These are phyloP conservation scores for Pandemis cinnamomeana DNA, from an alignment of 2,888 invertebrate species.

Conservation along the genomic window DNA sequence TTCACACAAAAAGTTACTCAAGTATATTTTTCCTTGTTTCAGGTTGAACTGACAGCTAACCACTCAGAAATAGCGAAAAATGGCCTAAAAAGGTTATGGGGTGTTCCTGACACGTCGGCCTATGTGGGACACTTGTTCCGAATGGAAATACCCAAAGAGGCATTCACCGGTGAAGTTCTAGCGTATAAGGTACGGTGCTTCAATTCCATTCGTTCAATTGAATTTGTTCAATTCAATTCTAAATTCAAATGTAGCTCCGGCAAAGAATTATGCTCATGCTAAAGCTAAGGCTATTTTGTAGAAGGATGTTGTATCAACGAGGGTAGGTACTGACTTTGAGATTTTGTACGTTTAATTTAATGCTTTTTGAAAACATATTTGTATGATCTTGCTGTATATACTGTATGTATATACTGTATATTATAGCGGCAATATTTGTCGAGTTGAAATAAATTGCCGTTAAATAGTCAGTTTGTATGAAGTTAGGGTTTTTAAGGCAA, in stretches of 20 bases:
- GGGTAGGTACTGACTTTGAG: conserved; percentile 21
- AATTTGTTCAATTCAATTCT: conserved; percentile 38
- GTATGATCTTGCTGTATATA: background rate
- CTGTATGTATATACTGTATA: no score
- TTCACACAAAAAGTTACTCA: conserved; percentile 32
- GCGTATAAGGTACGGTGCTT: conserved; percentile 87
- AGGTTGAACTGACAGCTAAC: conserved; percentile 78
- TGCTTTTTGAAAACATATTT: background rate
- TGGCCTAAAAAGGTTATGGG: conserved; percentile 82
- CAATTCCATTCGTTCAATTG: conserved; percentile 37
- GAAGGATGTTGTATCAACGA: conserved; percentile 22
- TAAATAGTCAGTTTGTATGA: no score
- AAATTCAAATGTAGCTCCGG: conserved; percentile 37
- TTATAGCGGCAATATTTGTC: no score
- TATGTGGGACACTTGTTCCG: conserved; percentile 89
- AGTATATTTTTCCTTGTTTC: conserved; percentile 48
- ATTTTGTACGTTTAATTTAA: conserved; percentile 10
- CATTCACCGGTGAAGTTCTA: conserved; percentile 87
- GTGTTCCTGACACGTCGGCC: conserved; percentile 87
- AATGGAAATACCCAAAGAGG: conserved; percentile 88
- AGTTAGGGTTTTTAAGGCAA: no score
- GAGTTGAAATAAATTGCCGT: no score
- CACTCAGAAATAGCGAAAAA: conserved; percentile 79
- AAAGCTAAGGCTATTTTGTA: conserved; percentile 25
- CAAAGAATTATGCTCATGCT: conserved; percentile 24